Evolutionary conservation across 2,888 invertebrate genomes (phyloP), one percentile per base, ranked within the genome.

Genomic region (Lasioglossum vierecki): DNA sequence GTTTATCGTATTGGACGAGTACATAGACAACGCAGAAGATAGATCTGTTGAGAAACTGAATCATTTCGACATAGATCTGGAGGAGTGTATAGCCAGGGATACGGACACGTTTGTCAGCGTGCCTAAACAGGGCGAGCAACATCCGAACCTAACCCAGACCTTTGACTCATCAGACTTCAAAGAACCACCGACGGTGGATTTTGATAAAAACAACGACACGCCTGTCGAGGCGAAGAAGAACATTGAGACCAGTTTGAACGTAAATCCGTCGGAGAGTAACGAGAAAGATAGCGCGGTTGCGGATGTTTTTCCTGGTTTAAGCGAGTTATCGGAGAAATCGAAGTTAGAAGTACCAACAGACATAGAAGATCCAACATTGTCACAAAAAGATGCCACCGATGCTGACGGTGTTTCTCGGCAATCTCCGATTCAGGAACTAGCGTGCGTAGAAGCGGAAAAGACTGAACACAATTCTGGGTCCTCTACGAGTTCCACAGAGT

Each of bases 1-100:
- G 0, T 82, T 82, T n/a, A 86, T 78, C 15, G 75, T 80, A 30
- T 70, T 86, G 63, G 80, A 82, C 13, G 80, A 86, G 4, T 86
- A 82, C 22, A 71, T 85, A 57, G 77, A 82, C 13, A 79, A 86
- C 4, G n/a, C 60, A 8, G 79, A 86, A 35, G 76, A 9, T 26
- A 79, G 41, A 44, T 79, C 79, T 4, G 68, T 68, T 0, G 80
- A 73, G 15, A 85, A 81, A 63, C 30, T 79, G 15, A 76, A 35
- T 13, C 1, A 30, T 4, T 13, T 41, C 15, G 44, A 78, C 13
- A 11, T 80, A 18, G 77, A 84, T 46, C 30, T 78, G 11, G 84
- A 86, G 22, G 85, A 84, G 5, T 84, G 85, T 35, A 79, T 73
- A 3, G 77, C 85, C 6, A 78, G 76, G 8, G 77, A 83, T 15